Conservation (phyloP, 2,113 vertebrate genomes). For the Scortum barcoo region DNA sequence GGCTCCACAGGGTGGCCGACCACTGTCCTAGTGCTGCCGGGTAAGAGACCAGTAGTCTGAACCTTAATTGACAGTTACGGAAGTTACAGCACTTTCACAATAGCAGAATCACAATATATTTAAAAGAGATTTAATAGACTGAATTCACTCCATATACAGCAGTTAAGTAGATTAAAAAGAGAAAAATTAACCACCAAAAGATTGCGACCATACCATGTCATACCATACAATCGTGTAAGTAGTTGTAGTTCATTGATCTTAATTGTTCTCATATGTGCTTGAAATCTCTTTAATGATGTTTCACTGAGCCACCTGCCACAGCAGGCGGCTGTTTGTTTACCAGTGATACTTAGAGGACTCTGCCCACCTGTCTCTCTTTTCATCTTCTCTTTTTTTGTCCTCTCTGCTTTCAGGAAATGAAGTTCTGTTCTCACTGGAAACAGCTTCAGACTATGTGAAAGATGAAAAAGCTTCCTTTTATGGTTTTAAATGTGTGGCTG, state of each 20-base stretch:
- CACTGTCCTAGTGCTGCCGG: slow-evolving; percentile 94
- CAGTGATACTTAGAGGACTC: slow-evolving; percentile 7
- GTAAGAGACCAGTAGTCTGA: slow-evolving; percentile 72
- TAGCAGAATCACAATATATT: background rate
- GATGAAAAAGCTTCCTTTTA: slow-evolving; percentile 98
- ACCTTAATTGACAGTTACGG: background rate
- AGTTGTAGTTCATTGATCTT: slow-evolving; percentile 16
- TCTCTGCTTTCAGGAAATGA: slow-evolving; percentile 90
- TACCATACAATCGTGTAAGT: no score
- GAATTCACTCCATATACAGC: background rate
- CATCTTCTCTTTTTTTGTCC: slow-evolving; percentile 6
- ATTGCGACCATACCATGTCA: no score
- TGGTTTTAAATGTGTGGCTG: slow-evolving; percentile 97
- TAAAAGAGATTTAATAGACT: background rate
- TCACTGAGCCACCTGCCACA: slow-evolving; percentile 21
- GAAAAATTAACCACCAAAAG: background rate
- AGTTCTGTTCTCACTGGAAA: slow-evolving; percentile 96
- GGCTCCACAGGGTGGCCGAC: slow-evolving; percentile 95
- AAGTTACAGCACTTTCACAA: background rate
- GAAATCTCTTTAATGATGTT: slow-evolving; percentile 24
- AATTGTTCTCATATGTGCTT: slow-evolving; percentile 32
- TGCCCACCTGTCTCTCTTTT: slow-evolving; percentile 2
- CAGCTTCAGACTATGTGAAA: slow-evolving; percentile 98
- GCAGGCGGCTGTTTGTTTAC: slow-evolving; percentile 21
- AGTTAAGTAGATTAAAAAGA: background rate